phyloP scores from a whole-genome alignment of 2,113 vertebrate genomes.

The Microcebus lehilahytsara region DNA sequence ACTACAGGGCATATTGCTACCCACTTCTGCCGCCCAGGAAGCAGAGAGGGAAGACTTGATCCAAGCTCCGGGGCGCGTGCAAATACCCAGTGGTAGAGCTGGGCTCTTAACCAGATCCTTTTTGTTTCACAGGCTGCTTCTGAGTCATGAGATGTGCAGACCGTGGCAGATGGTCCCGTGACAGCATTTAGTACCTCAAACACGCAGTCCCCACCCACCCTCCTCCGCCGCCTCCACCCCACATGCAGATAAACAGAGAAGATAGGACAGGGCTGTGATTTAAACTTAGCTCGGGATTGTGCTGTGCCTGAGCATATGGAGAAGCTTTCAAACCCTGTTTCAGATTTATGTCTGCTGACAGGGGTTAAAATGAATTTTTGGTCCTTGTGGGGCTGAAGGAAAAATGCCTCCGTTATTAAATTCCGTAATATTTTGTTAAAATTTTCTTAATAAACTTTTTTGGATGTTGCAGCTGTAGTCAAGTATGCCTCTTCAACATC shows the following conservation, averaged over 20 bases:
- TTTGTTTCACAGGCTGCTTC: neutral
- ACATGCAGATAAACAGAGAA: neutral
- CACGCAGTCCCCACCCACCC: neutral
- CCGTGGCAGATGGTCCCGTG: neutral
- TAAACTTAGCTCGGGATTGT: neutral
- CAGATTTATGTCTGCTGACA: neutral
- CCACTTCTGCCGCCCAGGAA: neutral
- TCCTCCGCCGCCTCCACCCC: neutral
- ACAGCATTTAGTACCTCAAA: neutral
- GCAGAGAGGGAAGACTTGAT: neutral
- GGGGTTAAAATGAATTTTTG: neutral
- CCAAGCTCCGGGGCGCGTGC: fast-evolving
- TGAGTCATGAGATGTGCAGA: neutral
- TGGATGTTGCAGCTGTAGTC: neutral
- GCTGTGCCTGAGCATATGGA: neutral
- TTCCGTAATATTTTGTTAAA: neutral
- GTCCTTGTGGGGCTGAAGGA: neutral
- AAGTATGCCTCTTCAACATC: neutral
- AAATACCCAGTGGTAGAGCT: neutral
- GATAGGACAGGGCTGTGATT: neutral
- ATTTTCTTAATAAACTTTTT: neutral
- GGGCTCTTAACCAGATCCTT: neutral
- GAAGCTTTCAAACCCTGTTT: neutral
- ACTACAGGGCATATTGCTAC: too few relatives aligned
- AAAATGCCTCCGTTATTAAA: neutral